These are phyloP conservation scores for Scaptomyza reducta DNA, from an alignment of 2,888 invertebrate genomes.

Conservation along the genomic window DNA sequence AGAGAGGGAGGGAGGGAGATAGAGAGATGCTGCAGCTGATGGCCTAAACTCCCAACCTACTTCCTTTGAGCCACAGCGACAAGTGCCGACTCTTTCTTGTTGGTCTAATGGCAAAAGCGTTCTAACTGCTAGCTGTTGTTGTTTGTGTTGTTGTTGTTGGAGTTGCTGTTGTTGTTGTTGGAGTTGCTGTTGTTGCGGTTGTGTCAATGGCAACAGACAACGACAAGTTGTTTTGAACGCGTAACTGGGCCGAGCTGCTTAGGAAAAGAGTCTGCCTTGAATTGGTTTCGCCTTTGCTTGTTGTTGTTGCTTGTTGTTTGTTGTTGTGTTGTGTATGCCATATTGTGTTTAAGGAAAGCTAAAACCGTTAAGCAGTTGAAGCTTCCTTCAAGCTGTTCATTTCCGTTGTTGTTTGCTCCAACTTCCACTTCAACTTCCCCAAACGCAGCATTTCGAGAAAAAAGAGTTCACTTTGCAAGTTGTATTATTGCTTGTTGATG, in stretches of 20 bases:
- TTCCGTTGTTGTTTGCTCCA: background rate
- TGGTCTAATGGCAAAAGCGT: slow-evolving; percentile 32
- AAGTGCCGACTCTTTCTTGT: slow-evolving; percentile 54
- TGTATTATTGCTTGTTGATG: slow-evolving; percentile 1
- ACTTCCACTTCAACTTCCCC: slow-evolving; percentile 6
- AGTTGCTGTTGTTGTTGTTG: slow-evolving; percentile 10
- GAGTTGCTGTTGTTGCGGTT: slow-evolving; percentile 8
- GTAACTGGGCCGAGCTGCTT: slow-evolving; percentile 36
- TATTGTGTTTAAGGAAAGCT: slow-evolving; percentile 12
- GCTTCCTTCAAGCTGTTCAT: slow-evolving; percentile 5
- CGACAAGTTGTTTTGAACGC: slow-evolving; percentile 19
- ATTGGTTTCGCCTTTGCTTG: background rate
- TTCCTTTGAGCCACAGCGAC: slow-evolving; percentile 38
- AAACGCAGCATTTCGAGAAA: slow-evolving; percentile 3
- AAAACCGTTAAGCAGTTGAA: slow-evolving; percentile 3
- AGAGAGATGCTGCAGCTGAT: slow-evolving; percentile 21
- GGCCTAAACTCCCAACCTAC: slow-evolving; percentile 20
- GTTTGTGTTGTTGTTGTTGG: slow-evolving; percentile 10
- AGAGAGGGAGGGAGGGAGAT: too few species aligned
- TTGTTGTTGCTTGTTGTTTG: slow-evolving; percentile 3
- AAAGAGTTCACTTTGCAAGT: slow-evolving; percentile 24
- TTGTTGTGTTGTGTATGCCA: background rate
- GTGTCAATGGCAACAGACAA: slow-evolving; percentile 29
- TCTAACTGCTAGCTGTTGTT: background rate
- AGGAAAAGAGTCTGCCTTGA: slow-evolving; percentile 6